Conservation (phyloP, 2,113 vertebrate genomes). For the Cervus canadensis region DNA sequence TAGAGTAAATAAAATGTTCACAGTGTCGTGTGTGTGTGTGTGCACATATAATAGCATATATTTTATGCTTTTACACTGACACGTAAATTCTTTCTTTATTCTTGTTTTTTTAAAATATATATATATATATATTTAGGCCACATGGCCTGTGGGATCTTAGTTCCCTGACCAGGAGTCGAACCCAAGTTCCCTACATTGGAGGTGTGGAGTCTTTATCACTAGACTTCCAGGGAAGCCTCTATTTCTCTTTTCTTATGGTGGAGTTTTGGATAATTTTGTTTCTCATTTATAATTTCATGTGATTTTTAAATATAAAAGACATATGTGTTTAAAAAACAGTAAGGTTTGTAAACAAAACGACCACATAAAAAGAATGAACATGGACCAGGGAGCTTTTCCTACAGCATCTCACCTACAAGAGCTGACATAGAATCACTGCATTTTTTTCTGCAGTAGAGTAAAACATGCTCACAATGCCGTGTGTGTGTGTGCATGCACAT, state of each 20-base stretch:
- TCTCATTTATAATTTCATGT: not conserved
- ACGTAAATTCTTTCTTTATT: not conserved
- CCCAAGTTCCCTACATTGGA: not conserved
- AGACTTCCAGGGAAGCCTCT: not conserved
- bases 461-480: not conserved
- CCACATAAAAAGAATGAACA: not conserved
- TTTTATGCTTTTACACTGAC: not conserved
- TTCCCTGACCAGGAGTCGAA: not conserved
- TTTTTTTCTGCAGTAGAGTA: not conserved
- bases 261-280: not conserved
- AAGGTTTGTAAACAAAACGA: not conserved
- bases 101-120: not conserved
- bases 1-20: not conserved
- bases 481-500: not conserved
- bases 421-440: not conserved
- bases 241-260: not conserved
- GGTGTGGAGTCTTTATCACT: not conserved
- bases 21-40: not conserved
- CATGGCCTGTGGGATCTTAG: not conserved
- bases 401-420: not conserved
- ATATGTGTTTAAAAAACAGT: not conserved
- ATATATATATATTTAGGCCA: too few relatives aligned
- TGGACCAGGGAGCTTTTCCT: fast-evolving
- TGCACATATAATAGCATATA: not conserved
- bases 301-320: not conserved